Percentiles rank a stretch among this genome's conserved stretches.
Conservation (phyloP, 2,888 invertebrate genomes). For the Melinaea marsaeus region DNA sequence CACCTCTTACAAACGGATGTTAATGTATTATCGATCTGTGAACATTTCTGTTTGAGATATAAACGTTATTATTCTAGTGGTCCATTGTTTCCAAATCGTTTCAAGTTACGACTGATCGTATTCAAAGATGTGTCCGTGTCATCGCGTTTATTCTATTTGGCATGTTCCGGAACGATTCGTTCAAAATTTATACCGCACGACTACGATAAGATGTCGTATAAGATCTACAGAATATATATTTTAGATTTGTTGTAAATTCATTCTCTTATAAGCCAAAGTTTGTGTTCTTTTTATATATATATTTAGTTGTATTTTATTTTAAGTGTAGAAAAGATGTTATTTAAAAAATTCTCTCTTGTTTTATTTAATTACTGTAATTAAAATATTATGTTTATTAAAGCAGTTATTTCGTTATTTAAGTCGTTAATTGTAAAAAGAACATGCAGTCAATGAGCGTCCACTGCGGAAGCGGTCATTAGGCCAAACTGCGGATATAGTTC, state of each 20-base stretch:
- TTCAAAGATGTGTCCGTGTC: conserved; percentile 3
- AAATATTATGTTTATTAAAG: neutral
- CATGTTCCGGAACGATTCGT: neutral
- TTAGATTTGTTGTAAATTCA: too few species aligned
- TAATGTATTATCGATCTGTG: neutral
- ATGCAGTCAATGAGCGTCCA: conserved; percentile 6
- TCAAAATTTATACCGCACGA: too few species aligned
- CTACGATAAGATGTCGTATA: too few species aligned
- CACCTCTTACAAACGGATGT: too few species aligned
- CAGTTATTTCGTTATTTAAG: neutral
- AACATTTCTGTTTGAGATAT: neutral
- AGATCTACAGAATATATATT: too few species aligned
- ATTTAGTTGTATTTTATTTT: conserved; percentile 5
- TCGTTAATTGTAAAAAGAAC: neutral
- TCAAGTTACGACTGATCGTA: conserved; percentile 3
- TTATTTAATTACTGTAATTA: neutral
- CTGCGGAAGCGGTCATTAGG: conserved; percentile 16
- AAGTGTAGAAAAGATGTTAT: neutral
- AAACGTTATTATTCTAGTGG: conserved; percentile 2
- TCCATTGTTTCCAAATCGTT: conserved; percentile 1
- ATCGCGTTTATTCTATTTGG: conserved; percentile 2
- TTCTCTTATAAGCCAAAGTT: too few species aligned
- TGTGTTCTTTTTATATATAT: neutral
- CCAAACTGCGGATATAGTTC: conserved; percentile 26
- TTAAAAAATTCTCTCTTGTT: neutral